phyloP scores from a whole-genome alignment of 2,888 invertebrate genomes.

The Ormyrus labotus region DNA sequence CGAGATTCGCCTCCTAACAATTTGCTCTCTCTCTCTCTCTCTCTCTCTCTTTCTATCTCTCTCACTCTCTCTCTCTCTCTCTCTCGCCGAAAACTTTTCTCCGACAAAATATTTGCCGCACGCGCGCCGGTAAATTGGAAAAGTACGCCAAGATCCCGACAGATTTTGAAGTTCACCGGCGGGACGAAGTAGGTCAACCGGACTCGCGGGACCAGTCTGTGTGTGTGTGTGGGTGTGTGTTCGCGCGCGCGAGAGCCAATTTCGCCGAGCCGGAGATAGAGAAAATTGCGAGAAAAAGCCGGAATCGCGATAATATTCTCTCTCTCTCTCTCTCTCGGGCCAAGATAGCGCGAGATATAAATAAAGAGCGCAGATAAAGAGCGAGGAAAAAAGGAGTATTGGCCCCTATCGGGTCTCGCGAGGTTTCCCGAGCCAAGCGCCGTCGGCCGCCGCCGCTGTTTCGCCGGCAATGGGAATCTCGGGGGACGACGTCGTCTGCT shows the following conservation, averaged over 20 bases:
- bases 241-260: slow-evolving; percentile 29
- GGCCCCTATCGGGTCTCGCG: slow-evolving; percentile 8
- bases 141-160: slow-evolving; percentile 35
- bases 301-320: slow-evolving; percentile 30
- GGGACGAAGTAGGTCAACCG: slow-evolving; percentile 50
- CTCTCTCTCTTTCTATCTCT: not conserved
- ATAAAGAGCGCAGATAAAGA: not conserved
- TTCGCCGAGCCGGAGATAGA: slow-evolving; percentile 59
- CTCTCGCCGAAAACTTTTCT: slow-evolving; percentile 22
- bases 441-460: slow-evolving; percentile 22
- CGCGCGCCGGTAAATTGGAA: slow-evolving; percentile 49
- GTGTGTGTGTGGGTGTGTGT: not conserved
- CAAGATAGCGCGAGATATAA: slow-evolving; percentile 29
- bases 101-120: slow-evolving; percentile 36
- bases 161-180: slow-evolving; percentile 43
- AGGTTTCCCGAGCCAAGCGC: not conserved
- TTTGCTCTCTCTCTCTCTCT: too few relatives aligned
- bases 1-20: too few relatives aligned
- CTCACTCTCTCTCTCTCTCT: slow-evolving; percentile 3
- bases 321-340: too few relatives aligned
- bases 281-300: slow-evolving; percentile 52
- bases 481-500: not conserved
- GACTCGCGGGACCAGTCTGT: slow-evolving; percentile 44
- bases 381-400: not conserved
- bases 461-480: slow-evolving; percentile 14